Percentiles rank a stretch among this genome's conserved stretches.
Conservation (phyloP, 2,888 invertebrate genomes). For the Gymnosoma rotundatum region DNA sequence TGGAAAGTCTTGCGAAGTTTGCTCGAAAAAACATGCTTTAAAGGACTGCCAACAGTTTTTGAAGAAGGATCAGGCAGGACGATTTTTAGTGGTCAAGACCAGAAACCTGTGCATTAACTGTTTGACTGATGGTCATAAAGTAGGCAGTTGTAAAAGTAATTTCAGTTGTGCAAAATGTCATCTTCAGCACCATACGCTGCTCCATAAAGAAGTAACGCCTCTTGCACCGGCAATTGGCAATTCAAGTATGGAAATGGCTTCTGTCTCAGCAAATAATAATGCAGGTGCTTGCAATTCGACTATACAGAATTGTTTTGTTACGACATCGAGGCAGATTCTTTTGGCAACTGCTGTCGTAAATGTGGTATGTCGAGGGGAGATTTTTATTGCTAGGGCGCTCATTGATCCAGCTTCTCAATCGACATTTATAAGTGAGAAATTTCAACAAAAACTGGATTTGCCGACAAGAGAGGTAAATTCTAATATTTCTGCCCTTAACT, state of each 20-base stretch:
- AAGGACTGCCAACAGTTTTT: not conserved
- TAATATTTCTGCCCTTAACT: not conserved
- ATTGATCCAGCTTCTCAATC: not conserved
- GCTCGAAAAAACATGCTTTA: not conserved
- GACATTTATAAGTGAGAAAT: not conserved
- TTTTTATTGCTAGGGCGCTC: conserved; percentile 4
- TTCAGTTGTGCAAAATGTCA: not conserved
- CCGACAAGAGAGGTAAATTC: not conserved
- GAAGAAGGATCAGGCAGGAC: not conserved
- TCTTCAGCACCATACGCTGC: conserved; percentile 3
- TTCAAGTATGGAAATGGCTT: not conserved
- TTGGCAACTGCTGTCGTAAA: conserved; percentile 29
- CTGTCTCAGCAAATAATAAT: not conserved
- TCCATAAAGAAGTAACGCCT: conserved; percentile 1
- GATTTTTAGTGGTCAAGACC: conserved; percentile 4
- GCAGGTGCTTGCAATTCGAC: not conserved
- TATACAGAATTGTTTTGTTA: conserved; percentile 7
- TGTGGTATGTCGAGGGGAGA: not conserved
- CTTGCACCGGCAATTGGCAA: not conserved
- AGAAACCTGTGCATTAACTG: conserved; percentile 19
- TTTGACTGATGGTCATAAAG: conserved; percentile 1
- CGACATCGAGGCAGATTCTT: conserved; percentile 7
- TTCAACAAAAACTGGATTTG: not conserved
- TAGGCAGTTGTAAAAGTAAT: not conserved
- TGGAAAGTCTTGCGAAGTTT: not conserved